phyloP scores from a whole-genome alignment of 2,888 invertebrate genomes.

The Elmis aenea region DNA sequence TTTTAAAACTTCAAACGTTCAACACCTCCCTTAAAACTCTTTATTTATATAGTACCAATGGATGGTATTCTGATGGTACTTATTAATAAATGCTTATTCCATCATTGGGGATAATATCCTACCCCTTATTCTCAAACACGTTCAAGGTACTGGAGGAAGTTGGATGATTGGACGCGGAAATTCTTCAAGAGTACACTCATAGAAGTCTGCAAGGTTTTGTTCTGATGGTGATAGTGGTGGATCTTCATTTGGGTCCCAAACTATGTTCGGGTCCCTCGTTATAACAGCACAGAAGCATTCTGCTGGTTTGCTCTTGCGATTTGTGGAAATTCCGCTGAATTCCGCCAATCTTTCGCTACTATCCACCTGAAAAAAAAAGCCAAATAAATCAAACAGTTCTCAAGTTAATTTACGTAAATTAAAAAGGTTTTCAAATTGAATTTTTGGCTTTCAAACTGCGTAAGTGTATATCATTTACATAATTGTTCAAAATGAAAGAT shows the following conservation, averaged over 20 bases:
- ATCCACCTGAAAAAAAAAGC: constrained; percentile 53
- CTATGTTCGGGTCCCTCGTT: constrained; percentile 46
- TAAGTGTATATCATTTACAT: too few relatives aligned
- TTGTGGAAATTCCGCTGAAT: constrained; percentile 48
- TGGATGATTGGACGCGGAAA: constrained; percentile 61
- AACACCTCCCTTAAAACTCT: too few relatives aligned
- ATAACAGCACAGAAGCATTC: constrained; percentile 56
- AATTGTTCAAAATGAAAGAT: too few relatives aligned
- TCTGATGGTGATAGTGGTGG: constrained; percentile 57
- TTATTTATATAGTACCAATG: too few relatives aligned
- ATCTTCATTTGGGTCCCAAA: constrained; percentile 45
- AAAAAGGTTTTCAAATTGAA: background rate
- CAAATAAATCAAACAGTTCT: too few relatives aligned
- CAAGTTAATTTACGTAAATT: background rate
- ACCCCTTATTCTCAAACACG: background rate
- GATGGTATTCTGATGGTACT: too few relatives aligned
- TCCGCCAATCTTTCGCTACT: constrained; percentile 51
- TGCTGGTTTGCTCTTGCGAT: constrained; percentile 35
- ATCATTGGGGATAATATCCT: background rate
- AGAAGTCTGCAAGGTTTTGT: constrained; percentile 60
- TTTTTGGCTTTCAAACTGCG: too few relatives aligned
- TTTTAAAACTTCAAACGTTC: too few relatives aligned
- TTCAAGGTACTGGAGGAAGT: constrained; percentile 46
- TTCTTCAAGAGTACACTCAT: constrained; percentile 61
- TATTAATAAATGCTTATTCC: background rate